A percentile compares a stretch with the other conserved stretches of the same genome.
Evolutionary conservation across 1,140 invertebrate genomes (phyloP).

Genomic region (Papilio glaucus): DNA sequence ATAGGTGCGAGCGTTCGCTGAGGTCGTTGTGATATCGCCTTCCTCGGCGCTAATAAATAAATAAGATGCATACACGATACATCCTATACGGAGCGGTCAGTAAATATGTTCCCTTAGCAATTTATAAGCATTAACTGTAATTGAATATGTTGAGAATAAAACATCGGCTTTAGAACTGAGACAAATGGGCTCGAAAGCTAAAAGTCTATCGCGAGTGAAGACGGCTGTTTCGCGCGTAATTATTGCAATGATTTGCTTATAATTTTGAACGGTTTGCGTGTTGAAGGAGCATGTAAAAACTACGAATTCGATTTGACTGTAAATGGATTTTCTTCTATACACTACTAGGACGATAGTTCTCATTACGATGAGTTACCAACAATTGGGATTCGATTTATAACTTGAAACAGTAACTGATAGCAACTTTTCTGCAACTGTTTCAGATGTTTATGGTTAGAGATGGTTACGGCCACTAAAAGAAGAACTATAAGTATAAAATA

Average conservation of each 20-base stretch:
- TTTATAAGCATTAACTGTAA: neutral
- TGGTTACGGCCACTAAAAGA: too few relatives aligned
- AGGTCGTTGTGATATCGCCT: conserved; percentile 65
- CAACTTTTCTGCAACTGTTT: neutral
- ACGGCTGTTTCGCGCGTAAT: neutral
- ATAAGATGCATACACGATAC: conserved; percentile 60
- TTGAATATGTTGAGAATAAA: neutral
- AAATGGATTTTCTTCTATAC: too few relatives aligned
- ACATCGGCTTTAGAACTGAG: neutral
- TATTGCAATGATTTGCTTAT: neutral
- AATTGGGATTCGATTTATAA: neutral
- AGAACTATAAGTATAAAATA: too few relatives aligned
- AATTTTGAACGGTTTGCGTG: neutral
- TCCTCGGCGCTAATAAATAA: conserved; percentile 74
- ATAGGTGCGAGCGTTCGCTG: conserved; percentile 58
- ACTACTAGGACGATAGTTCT: too few relatives aligned
- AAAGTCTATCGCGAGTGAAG: conserved; percentile 14
- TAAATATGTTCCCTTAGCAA: conserved; percentile 24
- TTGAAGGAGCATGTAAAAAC: neutral
- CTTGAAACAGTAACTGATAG: neutral
- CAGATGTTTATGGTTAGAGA: neutral
- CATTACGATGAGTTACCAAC: too few relatives aligned
- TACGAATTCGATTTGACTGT: too few relatives aligned
- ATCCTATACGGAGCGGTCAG: neutral
- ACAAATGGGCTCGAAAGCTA: conserved; percentile 11